phyloP scores from a whole-genome alignment of 2,888 invertebrate genomes.

The Yponomeuta sedellus region DNA sequence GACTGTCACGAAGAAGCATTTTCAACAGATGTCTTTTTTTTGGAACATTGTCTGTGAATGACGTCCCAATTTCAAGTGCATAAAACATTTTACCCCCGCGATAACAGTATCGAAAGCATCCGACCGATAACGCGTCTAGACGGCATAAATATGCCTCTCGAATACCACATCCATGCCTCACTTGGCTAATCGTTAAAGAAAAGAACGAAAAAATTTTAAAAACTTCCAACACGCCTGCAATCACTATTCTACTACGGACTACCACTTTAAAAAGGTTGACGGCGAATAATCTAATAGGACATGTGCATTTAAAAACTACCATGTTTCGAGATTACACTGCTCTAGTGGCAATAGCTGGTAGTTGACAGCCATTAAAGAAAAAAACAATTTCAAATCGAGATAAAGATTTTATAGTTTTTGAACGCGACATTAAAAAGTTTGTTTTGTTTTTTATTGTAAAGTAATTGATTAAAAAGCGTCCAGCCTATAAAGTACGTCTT shows the following conservation, averaged over 20 bases:
- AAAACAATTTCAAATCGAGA: background rate
- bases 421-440: background rate
- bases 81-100: conserved; percentile 58
- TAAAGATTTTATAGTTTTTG: background rate
- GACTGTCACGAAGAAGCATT: background rate
- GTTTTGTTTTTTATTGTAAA: too few species aligned
- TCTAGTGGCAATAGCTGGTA: conserved; percentile 36
- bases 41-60: conserved; percentile 12
- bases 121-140: conserved; percentile 69
- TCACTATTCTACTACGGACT: conserved; percentile 29
- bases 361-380: conserved; percentile 20
- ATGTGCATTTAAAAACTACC: conserved; percentile 44
- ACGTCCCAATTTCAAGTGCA: conserved; percentile 36
- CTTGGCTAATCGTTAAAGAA: conserved; percentile 69
- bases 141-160: conserved; percentile 71
- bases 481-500: background rate
- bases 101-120: conserved; percentile 59
- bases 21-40: background rate
- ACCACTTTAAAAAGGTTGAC: conserved; percentile 59
- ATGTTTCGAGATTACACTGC: conserved; percentile 45
- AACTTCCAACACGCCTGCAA: conserved; percentile 52
- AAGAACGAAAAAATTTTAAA: conserved; percentile 42
- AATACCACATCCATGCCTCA: conserved; percentile 70
- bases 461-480: conserved; percentile 7
- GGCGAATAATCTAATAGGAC: conserved; percentile 61